phyloP scores from a whole-genome alignment of 1,140 invertebrate genomes.

The Acromyrmex echinatior region DNA sequence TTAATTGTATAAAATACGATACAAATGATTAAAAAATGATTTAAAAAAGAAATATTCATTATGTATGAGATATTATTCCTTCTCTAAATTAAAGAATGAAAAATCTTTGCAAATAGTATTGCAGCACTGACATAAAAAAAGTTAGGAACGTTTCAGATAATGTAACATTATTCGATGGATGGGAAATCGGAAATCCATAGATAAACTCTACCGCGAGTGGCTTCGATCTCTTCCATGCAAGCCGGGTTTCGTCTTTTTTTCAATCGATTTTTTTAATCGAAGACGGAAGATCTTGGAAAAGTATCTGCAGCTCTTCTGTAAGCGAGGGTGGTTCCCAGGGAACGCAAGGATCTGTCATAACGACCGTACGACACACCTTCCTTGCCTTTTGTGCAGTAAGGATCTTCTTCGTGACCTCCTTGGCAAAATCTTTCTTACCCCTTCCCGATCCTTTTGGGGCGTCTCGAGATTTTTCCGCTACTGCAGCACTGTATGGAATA shows the following conservation, averaged over 20 bases:
- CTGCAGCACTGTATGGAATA: constrained; percentile 24
- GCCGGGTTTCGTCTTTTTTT: background rate
- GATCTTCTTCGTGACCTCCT: constrained; percentile 1
- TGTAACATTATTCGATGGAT: constrained; percentile 39
- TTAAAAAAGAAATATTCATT: background rate
- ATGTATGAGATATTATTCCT: background rate
- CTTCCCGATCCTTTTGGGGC: background rate
- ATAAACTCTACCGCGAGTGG: constrained; percentile 25
- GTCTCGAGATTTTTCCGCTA: constrained; percentile 29
- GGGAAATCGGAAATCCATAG: constrained; percentile 65
- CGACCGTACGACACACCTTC: background rate
- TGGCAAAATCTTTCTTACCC: background rate
- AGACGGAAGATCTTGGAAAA: background rate
- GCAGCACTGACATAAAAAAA: background rate
- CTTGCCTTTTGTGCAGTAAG: background rate
- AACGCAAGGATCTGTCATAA: constrained; percentile 47
- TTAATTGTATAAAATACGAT: background rate
- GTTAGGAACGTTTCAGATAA: background rate
- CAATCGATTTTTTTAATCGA: background rate
- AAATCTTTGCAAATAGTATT: background rate
- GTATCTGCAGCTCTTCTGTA: background rate
- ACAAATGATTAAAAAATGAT: background rate
- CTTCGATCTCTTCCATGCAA: background rate
- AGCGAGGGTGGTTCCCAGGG: background rate
- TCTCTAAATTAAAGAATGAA: constrained; percentile 9